Evolutionary conservation across 2,888 invertebrate genomes (phyloP).

Genomic region (Sinodicranocentrus sp.): DNA sequence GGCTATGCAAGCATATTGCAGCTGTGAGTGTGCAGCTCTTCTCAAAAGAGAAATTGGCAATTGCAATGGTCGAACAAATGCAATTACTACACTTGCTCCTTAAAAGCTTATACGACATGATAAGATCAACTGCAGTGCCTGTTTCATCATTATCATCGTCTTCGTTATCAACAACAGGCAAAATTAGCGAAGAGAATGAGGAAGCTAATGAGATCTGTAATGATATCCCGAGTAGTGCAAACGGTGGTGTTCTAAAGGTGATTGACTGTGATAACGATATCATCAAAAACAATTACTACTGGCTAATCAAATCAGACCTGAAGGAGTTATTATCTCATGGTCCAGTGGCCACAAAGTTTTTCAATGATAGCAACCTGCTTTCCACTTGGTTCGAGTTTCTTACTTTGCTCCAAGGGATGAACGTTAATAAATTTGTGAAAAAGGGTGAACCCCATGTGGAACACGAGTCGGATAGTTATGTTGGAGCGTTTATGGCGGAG

Average conservation of each 20-base stretch:
- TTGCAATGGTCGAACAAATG: conserved; percentile 93
- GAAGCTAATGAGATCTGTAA: conserved; percentile 21
- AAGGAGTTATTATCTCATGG: conserved; percentile 96
- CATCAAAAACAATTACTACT: conserved; percentile 98
- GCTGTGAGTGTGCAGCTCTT: conserved; percentile 98
- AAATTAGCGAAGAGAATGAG: conserved; percentile 9
- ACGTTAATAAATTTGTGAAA: conserved; percentile 88
- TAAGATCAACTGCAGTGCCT: conserved; percentile 63
- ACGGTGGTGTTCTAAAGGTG: conserved; percentile 80
- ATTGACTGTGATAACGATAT: conserved; percentile 94
- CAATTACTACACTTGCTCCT: conserved; percentile 88
- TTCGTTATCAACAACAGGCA: not conserved
- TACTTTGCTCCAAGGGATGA: conserved; percentile 98
- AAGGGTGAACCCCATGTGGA: conserved; percentile 88
- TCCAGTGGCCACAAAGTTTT: conserved; percentile 92
- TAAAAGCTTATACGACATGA: conserved; percentile 50
- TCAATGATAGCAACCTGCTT: conserved; percentile 91
- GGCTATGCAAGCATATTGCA: conserved; percentile 95
- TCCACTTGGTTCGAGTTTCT: conserved; percentile 97
- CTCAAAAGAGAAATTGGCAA: conserved; percentile 93
- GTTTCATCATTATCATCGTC: conserved; percentile 4
- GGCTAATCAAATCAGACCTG: conserved; percentile 95
- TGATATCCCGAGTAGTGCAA: not conserved
- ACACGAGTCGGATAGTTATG: conserved; percentile 97
- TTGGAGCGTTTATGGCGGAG: conserved; percentile 98